These are phyloP conservation scores for Onychomys leucogaster DNA, from an alignment of 2,797 vertebrate species.

Conservation along the genomic window DNA sequence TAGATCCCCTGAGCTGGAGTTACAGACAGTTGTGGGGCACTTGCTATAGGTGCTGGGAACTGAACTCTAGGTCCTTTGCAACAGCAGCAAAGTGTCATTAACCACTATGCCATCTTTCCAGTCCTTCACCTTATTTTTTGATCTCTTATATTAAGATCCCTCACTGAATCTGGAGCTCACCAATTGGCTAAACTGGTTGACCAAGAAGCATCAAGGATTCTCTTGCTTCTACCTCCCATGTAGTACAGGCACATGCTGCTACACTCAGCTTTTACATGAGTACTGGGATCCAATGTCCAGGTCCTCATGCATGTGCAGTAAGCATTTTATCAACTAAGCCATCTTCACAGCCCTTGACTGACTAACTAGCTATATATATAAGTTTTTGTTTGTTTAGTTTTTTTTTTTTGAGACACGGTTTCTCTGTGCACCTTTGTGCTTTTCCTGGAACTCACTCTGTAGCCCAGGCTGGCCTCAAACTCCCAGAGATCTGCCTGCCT, in stretches of 20 bases:
- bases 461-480: too few species aligned
- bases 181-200: background rate
- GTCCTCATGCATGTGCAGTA: background rate
- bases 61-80: background rate
- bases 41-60: background rate
- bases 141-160: background rate
- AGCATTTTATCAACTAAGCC: background rate
- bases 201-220: background rate
- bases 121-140: background rate
- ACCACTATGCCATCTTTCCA: background rate
- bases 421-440: too few species aligned
- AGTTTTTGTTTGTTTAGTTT: too few species aligned
- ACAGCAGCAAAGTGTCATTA: background rate
- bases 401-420: too few species aligned
- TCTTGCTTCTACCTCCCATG: background rate
- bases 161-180: background rate
- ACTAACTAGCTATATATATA: too few species aligned
- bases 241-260: background rate
- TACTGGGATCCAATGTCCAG: background rate
- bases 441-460: too few species aligned
- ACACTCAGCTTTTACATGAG: background rate
- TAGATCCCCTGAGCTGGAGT: background rate
- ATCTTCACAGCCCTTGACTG: background rate
- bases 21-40: background rate
- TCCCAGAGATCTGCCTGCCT: too few species aligned